phyloP scores from a whole-genome alignment of 2,797 vertebrate genomes.

The Oryzias sinensis region DNA sequence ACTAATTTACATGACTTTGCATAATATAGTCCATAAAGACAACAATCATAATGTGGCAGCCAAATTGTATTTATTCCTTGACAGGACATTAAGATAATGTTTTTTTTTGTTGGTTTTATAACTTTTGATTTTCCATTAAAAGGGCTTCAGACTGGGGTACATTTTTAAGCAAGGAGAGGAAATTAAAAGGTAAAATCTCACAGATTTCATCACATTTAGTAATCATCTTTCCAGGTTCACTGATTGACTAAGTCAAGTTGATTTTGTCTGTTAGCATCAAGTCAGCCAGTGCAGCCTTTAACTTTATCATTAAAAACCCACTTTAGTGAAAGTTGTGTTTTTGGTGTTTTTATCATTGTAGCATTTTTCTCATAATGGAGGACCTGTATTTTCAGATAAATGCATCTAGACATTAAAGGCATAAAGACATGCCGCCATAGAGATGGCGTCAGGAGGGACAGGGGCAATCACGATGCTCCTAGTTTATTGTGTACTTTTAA shows the following conservation, averaged over 20 bases:
- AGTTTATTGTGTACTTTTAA: too few species aligned
- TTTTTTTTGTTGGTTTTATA: conserved; percentile 35
- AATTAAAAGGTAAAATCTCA: conserved; percentile 9
- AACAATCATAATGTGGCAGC: conserved; percentile 68
- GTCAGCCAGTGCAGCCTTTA: conserved; percentile 35
- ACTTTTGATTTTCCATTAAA: conserved; percentile 27
- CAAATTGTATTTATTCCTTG: conserved; percentile 66
- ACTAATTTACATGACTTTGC: conserved; percentile 78
- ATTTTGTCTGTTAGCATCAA: conserved; percentile 53
- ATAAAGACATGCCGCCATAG: too few species aligned
- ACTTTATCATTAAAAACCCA: conserved; percentile 52
- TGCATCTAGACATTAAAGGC: too few species aligned
- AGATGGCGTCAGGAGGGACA: too few species aligned
- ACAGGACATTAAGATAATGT: conserved; percentile 59
- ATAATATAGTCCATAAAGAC: conserved; percentile 72
- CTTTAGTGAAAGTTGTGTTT: conserved; percentile 19
- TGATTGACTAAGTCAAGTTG: conserved; percentile 56
- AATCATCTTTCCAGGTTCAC: conserved; percentile 40
- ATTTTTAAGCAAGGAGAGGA: not conserved
- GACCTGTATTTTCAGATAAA: too few species aligned
- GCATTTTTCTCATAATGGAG: too few species aligned
- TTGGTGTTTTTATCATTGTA: conserved; percentile 15
- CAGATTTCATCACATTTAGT: conserved; percentile 30
- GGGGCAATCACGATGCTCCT: too few species aligned
- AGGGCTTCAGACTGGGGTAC: conserved; percentile 4